Evolutionary conservation across 2,113 vertebrate species (phyloP), one percentile per base, ranked within the genome.

Genomic region (Phalacrocorax brasilianus): DNA sequence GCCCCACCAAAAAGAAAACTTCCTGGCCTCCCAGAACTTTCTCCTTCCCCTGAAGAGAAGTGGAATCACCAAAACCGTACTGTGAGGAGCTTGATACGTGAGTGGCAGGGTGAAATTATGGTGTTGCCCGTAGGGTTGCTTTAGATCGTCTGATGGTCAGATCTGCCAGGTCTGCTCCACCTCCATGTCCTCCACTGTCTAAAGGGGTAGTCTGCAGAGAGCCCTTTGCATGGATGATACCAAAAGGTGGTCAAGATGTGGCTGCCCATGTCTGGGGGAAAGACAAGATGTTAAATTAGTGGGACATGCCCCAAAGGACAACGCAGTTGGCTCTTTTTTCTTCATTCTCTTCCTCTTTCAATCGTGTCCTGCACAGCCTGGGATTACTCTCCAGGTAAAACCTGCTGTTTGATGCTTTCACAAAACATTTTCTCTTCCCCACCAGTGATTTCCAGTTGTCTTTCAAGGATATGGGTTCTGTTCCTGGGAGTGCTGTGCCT

Each of bases 321-420:
- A 44, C 7, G 2, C 3, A 58, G 5, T 44, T 66, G 8, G 6
- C 8, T 70, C 38, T 75, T 63, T 52, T 20, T 33, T 2, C 11
- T 73, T 75, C 10, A 38, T 70, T 76, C 27, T 61, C 50, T 63
- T 85, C 11, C 24, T 63, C 23, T 88, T 85, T 71, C 55, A 56
- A 0, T 16, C 0, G 0, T 17, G 14, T 61, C 58, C 50, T 62
- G 38, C 35, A 30, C 8, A 55, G 26, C 10, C 59, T 70, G 24
- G 52, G 35, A 38, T 75, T 65, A 40, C 28, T 83, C n/a, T 88
- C 24, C 30, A 45, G 23, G 22, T 50, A 82, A 78, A 91, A 65
- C 4, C 8, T 59, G 30, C 44, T 17, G 6, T 62, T 52, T 52
- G 24, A 52, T 4, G 5, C 33, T 73, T 91, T 85, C 70, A 26